Evolutionary conservation across 2,113 vertebrate genomes (phyloP).

Genomic region (Entomyzon cyanotis): DNA sequence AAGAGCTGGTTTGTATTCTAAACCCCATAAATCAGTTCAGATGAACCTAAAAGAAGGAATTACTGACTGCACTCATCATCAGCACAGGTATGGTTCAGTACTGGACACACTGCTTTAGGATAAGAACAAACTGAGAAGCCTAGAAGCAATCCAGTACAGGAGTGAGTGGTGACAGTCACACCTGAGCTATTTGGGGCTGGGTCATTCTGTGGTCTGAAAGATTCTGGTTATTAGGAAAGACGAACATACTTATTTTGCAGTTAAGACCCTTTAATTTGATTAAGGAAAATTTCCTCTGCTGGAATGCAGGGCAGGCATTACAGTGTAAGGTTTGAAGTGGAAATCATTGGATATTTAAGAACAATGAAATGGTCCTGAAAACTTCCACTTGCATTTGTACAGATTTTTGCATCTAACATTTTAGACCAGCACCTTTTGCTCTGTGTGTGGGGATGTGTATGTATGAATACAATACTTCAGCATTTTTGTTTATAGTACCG

Average conservation of each 20-base stretch:
- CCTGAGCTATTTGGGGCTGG: background rate
- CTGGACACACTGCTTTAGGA: background rate
- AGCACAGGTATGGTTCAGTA: background rate
- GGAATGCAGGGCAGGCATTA: background rate
- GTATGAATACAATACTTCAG: background rate
- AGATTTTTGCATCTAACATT: background rate
- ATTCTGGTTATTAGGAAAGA: background rate
- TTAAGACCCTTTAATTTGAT: background rate
- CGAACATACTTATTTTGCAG: background rate
- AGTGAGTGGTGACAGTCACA: background rate
- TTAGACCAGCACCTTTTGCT: background rate
- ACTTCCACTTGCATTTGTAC: background rate
- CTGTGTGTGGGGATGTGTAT: no score
- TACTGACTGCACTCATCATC: background rate
- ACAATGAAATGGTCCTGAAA: background rate
- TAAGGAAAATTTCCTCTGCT: background rate
- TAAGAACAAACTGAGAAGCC: background rate
- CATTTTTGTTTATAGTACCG: accelerated
- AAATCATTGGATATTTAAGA: background rate
- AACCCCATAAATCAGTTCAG: background rate
- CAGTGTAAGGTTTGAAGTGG: background rate
- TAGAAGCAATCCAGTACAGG: background rate
- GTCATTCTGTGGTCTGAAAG: background rate
- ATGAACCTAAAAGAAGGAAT: background rate
- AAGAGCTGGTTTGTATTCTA: background rate